Evolutionary conservation across 2,888 invertebrate species (phyloP).

Genomic region (Uropetala carovei): DNA sequence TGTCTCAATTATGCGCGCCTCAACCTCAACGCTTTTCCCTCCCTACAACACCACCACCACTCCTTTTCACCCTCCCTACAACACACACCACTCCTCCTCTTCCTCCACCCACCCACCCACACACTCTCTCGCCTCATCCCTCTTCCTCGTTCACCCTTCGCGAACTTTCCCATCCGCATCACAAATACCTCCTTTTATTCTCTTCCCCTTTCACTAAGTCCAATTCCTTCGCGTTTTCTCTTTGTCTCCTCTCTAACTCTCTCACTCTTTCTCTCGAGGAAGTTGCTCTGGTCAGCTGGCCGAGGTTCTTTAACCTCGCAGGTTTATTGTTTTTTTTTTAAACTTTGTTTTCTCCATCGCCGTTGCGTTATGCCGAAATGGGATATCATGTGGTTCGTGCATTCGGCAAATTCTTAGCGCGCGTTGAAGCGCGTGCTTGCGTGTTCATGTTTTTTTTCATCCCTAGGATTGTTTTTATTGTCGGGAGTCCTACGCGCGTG

Average conservation of each 20-base stretch:
- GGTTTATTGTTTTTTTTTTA: not conserved
- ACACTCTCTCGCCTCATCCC: not conserved
- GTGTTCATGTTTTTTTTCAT: not conserved
- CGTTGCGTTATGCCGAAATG: not conserved
- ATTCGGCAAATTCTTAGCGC: not conserved
- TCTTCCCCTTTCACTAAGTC: not conserved
- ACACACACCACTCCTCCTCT: not conserved
- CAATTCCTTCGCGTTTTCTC: not conserved
- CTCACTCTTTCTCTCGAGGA: not conserved
- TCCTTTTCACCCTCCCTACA: not conserved
- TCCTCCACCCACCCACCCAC: not conserved
- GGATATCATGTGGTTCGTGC: not conserved
- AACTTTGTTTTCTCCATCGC: no score
- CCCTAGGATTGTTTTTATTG: no score
- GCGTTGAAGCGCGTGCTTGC: not conserved
- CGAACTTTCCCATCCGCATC: constrained; percentile 41
- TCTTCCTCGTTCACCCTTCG: not conserved
- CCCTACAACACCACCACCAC: no score
- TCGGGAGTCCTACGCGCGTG: not conserved
- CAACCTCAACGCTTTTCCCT: not conserved
- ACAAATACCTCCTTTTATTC: constrained; percentile 39
- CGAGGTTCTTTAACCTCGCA: not conserved
- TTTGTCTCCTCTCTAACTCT: not conserved
- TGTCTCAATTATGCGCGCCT: constrained; percentile 63
- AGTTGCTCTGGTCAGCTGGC: constrained; percentile 7